Conservation (phyloP, 2,113 vertebrate species). For the Rhabdomys dilectus region DNA sequence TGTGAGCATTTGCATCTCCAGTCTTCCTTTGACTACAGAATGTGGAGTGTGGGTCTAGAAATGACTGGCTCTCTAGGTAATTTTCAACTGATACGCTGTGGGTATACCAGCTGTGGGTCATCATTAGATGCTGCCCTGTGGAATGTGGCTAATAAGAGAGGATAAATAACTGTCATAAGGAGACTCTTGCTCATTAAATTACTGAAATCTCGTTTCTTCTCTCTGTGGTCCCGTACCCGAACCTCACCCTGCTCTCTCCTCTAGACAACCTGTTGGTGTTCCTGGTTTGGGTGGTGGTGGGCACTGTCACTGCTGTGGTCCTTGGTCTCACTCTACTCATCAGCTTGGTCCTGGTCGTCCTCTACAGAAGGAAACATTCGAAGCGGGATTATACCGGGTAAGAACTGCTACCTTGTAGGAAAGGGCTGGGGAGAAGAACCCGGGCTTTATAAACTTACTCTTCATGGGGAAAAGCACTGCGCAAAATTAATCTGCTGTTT, state of each 20-base stretch:
- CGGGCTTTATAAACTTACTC: background rate
- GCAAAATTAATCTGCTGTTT: background rate
- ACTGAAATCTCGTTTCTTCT: background rate
- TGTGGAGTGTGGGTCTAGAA: background rate
- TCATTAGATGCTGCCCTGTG: background rate
- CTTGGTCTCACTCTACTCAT: constrained; percentile 90
- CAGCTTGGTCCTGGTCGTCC: constrained; percentile 88
- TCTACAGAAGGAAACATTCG: constrained; percentile 90
- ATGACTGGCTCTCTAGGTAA: background rate
- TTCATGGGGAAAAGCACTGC: background rate
- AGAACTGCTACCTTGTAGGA: constrained; percentile 70
- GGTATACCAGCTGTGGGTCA: background rate
- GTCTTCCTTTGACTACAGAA: background rate
- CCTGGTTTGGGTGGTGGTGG: constrained; percentile 89
- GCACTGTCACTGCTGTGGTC: constrained; percentile 89
- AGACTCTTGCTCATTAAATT: background rate
- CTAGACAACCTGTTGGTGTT: constrained; percentile 86
- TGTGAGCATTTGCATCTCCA: background rate
- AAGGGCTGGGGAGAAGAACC: background rate
- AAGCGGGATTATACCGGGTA: constrained; percentile 94
- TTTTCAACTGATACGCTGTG: background rate
- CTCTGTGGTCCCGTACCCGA: background rate
- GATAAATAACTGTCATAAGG: background rate
- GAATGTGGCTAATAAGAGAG: background rate
- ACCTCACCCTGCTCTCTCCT: constrained; percentile 72